Conservation (phyloP, 2,888 invertebrate genomes). For the Macrophya annulata region DNA sequence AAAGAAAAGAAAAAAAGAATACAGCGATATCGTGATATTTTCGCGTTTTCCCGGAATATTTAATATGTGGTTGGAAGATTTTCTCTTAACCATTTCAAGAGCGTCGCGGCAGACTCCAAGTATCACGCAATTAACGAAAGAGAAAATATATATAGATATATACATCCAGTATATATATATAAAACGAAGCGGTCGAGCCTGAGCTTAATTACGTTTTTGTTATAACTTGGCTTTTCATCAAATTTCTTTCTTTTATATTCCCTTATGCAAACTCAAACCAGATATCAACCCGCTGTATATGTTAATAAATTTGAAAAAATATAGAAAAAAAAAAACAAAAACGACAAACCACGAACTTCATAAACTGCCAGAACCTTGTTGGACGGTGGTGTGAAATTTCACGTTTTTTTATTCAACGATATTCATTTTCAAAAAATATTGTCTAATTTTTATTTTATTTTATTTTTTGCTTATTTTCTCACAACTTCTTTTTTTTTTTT, state of each 20-base stretch:
- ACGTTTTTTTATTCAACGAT: background rate
- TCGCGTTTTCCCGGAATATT: constrained; percentile 11
- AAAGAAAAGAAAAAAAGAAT: background rate
- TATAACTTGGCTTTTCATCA: constrained; percentile 29
- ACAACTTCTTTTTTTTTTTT: background rate
- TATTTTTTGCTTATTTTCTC: background rate
- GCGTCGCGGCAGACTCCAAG: constrained; percentile 56
- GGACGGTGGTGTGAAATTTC: background rate
- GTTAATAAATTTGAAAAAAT: background rate
- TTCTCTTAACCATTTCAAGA: constrained; percentile 40
- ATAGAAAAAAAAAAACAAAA: background rate
- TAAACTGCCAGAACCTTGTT: background rate
- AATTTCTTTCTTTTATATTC: background rate
- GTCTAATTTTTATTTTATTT: background rate
- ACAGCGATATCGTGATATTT: background rate
- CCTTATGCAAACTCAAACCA: background rate
- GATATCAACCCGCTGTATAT: background rate
- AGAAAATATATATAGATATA: background rate
- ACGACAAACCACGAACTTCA: background rate
- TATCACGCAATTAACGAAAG: constrained; percentile 52
- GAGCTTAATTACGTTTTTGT: constrained; percentile 33
- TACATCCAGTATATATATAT: constrained; percentile 6
- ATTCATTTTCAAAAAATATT: background rate
- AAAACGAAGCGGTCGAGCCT: constrained; percentile 34
- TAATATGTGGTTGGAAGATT: constrained; percentile 30